These are phyloP conservation scores for Acrossocheilus wenchowensis DNA, from an alignment of 2,797 vertebrate genomes.

Conservation along the genomic window DNA sequence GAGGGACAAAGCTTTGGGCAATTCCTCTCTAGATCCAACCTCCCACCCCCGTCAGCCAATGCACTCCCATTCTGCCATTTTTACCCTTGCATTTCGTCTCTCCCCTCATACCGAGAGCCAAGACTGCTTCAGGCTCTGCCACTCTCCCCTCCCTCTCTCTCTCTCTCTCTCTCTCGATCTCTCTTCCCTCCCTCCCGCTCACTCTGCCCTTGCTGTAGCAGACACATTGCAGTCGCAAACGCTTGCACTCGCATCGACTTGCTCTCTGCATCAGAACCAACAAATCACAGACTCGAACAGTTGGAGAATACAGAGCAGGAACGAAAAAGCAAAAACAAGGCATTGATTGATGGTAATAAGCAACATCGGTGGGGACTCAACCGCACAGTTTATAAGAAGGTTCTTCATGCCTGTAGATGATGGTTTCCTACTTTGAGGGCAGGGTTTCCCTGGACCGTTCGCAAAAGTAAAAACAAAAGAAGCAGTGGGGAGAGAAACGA, in stretches of 20 bases:
- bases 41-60: conserved; percentile 54
- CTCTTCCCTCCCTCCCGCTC: conserved; percentile 51
- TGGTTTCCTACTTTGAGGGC: conserved; percentile 27
- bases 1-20: neutral
- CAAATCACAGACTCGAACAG: conserved; percentile 41
- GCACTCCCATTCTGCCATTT: conserved; percentile 56
- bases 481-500: conserved; percentile 3
- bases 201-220: conserved; percentile 53
- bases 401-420: conserved; percentile 6
- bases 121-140: conserved; percentile 52
- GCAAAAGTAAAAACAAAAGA: conserved; percentile 47
- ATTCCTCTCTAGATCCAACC: neutral
- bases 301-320: conserved; percentile 13
- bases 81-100: conserved; percentile 38
- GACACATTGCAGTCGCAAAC: conserved; percentile 56
- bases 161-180: conserved; percentile 19
- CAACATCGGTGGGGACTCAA: neutral
- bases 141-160: conserved; percentile 48
- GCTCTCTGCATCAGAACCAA: conserved; percentile 58
- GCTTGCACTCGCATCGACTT: conserved; percentile 40
- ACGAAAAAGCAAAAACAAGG: conserved; percentile 27
- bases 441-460: conserved; percentile 28
- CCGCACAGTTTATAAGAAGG: neutral
- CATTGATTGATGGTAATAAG: conserved; percentile 31
- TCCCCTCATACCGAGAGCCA: conserved; percentile 48